Conservation (phyloP, 2,797 vertebrate genomes). For the Gallirallus australis region DNA sequence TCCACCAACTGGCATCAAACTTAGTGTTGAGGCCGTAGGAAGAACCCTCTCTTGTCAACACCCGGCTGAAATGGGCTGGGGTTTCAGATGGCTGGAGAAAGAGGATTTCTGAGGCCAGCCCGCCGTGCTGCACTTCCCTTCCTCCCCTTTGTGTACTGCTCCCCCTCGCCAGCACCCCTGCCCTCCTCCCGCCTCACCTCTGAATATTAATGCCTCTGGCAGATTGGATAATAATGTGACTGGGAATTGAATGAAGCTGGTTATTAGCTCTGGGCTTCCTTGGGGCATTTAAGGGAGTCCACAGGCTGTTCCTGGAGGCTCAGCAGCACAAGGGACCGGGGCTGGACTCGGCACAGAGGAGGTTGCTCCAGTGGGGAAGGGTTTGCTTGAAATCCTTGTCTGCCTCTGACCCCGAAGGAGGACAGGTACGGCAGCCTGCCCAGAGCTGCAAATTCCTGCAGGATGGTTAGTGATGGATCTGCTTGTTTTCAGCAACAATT, state of each 20-base stretch:
- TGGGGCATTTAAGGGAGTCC: conserved; percentile 70
- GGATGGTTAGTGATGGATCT: neutral
- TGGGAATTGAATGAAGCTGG: conserved; percentile 81
- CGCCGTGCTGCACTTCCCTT: neutral
- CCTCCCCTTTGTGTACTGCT: conserved; percentile 55
- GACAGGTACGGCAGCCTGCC: neutral
- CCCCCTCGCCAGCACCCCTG: conserved; percentile 35
- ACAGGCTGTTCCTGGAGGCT: conserved; percentile 50
- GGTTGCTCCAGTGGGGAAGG: neutral
- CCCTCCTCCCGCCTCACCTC: conserved; percentile 61
- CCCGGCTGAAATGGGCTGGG: neutral
- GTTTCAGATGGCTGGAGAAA: neutral
- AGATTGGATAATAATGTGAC: conserved; percentile 82
- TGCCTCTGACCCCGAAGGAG: neutral
- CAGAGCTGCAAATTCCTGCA: neutral
- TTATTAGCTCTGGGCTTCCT: conserved; percentile 75
- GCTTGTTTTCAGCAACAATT: neutral
- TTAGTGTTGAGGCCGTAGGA: neutral
- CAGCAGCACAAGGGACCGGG: neutral
- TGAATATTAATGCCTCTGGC: conserved; percentile 80
- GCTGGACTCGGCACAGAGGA: rapidly evolving
- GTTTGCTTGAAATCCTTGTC: neutral
- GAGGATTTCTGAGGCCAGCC: conserved; percentile 36
- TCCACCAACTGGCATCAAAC: neutral
- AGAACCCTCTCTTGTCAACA: conserved; percentile 6